Evolutionary conservation across 1,140 invertebrate species (phyloP).

Genomic region (Papilio glaucus): DNA sequence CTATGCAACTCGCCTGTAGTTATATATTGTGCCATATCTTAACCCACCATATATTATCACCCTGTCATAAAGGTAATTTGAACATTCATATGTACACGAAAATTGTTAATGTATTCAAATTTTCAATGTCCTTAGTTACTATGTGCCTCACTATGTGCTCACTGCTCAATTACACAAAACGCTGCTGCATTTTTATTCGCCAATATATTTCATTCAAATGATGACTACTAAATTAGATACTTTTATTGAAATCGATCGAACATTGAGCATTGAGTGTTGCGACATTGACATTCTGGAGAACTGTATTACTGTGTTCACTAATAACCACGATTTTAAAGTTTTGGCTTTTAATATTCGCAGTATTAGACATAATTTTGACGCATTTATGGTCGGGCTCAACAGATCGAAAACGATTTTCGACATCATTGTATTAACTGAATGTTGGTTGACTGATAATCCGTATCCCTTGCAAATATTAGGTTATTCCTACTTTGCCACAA

Average conservation of each 20-base stretch:
- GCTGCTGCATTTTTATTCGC: background rate
- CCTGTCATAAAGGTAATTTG: no score
- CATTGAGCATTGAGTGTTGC: slow-evolving; percentile 8
- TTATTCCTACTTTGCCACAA: no score
- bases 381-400: background rate
- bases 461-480: no score
- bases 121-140: no score
- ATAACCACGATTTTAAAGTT: background rate
- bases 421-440: no score
- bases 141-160: background rate
- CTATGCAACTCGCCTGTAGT: no score
- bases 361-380: background rate
- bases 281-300: background rate
- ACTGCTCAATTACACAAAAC: background rate
- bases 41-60: no score
- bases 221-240: background rate
- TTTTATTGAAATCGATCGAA: background rate
- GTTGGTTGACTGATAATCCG: no score
- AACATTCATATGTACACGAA: no score
- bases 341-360: background rate
- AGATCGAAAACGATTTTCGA: background rate
- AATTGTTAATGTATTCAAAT: no score
- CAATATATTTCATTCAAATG: background rate
- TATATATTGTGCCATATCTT: no score
- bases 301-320: background rate